Evolutionary conservation across 1,140 invertebrate species (phyloP), one percentile per base, ranked within the genome.

Genomic region (Drosophila takahashii): DNA sequence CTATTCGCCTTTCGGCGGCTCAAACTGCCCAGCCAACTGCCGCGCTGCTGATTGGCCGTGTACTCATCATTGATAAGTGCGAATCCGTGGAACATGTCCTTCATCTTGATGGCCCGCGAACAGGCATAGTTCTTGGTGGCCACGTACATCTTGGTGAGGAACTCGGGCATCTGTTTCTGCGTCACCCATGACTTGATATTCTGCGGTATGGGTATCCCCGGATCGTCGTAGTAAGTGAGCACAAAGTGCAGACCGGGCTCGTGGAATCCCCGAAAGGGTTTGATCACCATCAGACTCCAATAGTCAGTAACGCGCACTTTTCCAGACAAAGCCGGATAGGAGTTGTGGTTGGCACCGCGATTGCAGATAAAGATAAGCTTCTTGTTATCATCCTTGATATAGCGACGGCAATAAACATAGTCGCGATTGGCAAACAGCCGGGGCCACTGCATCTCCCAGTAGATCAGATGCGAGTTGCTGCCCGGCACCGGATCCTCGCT

Each of bases 401-500:
- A 97, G 6, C 96, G 93, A 5, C 97, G 93, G 70, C 96, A 95
- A 91, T 96, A 98, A 0, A 97, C 96, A 89, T 98, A 98, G 92
- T 98, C 97, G 32, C 97, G 94, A 91, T 98, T 97, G 3, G 95
- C 94, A 92, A 97, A 97, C 71, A 97, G 93, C 87, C 94, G 95
- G 94, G 97, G 97, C 96, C 96, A 97, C 67, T 95, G 93, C 92
- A 97, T 96, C 93, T 97, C 96, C 97, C 97, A 98, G 84, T 97
- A 97, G 52, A 97, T 93, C 26, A 97, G 92, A 92, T 97, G 96
- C 52, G 94, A 95, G 59, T 93, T 93, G n/a, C 93, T 93, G 29
- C 90, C 74, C 32, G 69, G 89, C 41, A 71, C 92, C 56, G 94
- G 94, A 90, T 97, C 95, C 18, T 94, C 93, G 77, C 96, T 95